Evolutionary conservation across 2,113 vertebrate genomes (phyloP).

Genomic region (Hippocampus comes): DNA sequence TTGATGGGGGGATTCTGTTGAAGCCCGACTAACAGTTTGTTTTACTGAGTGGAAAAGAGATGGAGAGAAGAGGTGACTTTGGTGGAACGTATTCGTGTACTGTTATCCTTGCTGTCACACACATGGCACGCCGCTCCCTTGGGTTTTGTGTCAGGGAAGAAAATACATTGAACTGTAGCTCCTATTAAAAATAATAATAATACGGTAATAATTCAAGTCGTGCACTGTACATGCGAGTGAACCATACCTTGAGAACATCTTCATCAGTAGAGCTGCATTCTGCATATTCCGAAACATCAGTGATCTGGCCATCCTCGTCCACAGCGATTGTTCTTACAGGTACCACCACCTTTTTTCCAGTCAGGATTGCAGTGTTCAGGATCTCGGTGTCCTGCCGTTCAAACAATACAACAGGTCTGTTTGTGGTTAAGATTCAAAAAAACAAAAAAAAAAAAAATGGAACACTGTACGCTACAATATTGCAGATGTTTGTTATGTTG

Average conservation of each 20-base stretch:
- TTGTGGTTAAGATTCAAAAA: background rate
- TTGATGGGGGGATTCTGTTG: slow-evolving; percentile 35
- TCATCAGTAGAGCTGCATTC: slow-evolving; percentile 85
- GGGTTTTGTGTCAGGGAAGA: background rate
- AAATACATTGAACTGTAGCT: background rate
- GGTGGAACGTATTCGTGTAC: slow-evolving; percentile 23
- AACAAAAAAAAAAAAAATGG: background rate
- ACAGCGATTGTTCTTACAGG: slow-evolving; percentile 83
- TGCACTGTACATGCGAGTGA: background rate
- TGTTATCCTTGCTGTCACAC: slow-evolving; percentile 16
- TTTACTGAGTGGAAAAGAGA: slow-evolving; percentile 43
- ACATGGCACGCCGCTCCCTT: slow-evolving; percentile 2
- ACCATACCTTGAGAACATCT: slow-evolving; percentile 84
- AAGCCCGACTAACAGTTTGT: slow-evolving; percentile 39
- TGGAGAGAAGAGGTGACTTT: slow-evolving; percentile 43
- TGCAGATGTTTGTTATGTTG: background rate
- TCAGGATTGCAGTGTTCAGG: slow-evolving; percentile 88
- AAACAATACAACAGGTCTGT: background rate
- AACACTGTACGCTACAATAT: background rate
- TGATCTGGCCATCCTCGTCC: slow-evolving; percentile 79
- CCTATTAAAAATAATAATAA: background rate
- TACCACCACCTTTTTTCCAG: slow-evolving; percentile 83
- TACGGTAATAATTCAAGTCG: background rate
- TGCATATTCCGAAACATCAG: slow-evolving; percentile 82
- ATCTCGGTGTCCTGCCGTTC: slow-evolving; percentile 82